Evolutionary conservation across 2,113 vertebrate genomes (phyloP), one percentile per base, ranked within the genome.

Genomic region (Rana temporaria): DNA sequence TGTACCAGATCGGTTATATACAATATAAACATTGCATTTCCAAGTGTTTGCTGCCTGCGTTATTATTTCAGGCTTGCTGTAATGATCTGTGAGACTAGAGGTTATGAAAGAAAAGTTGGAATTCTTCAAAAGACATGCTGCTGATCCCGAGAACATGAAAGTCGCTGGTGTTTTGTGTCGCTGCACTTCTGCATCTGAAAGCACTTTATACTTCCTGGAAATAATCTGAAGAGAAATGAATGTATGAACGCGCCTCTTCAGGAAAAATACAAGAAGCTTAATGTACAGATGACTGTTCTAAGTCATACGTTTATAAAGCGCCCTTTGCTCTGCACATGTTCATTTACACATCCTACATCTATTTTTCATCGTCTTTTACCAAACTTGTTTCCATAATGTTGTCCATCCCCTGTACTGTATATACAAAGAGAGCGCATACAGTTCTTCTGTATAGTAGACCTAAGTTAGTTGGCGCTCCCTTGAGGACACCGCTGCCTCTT

Each of bases 21-120:
- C 42, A 69, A 38, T 20, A 20, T 34, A 42, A 12, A 69, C 19
- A n/a, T 34, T 48, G 30, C 34, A n/a, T n/a, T 69, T 64, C 62
- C 67, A 69, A 42, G 11, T 42, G 67, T 69, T 48, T 69, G 67
- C n/a, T 69, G 34, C 9, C 20, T 26, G 60, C 60, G 26, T 63
- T 63, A 63, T 63, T 24, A 63, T 24, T 63, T 22, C 22, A 24
- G 60, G 60, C 22, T 63, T 24, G 14, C 24, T 63, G 20, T 63
- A 60, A 60, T 20, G 19, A 63, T 63, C 60, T 63, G 60, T 11
- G n/a, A 63, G 60, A 14, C 22, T 63, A 20, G 1, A 1, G 60
- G 60, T 63, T 63, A 8, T 24, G 60, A 63, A 63, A 30, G 26
- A 30, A 63, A 34, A 30, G 32, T 30, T 16, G 20, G 20, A 22